Percentiles rank a stretch among this genome's conserved stretches.
Conservation (phyloP, 2,888 invertebrate species). For the Linnaemya vulpina region DNA sequence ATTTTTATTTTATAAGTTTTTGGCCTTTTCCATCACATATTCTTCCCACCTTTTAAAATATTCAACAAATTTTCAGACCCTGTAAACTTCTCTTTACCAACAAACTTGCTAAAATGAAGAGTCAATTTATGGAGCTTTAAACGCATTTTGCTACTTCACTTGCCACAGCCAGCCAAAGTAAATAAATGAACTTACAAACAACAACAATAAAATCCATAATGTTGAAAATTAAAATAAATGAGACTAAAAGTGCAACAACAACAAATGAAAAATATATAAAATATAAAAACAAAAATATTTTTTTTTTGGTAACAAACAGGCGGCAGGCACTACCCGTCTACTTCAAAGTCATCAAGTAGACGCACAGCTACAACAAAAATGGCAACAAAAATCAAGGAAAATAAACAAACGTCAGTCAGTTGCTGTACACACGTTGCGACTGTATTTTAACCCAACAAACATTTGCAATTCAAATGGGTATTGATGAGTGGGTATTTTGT, state of each 20-base stretch:
- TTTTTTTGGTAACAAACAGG: slow-evolving; percentile 9
- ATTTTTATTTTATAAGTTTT: too few relatives aligned
- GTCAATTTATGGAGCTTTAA: slow-evolving; percentile 47
- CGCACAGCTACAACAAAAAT: slow-evolving; percentile 10
- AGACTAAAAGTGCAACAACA: slow-evolving; percentile 26
- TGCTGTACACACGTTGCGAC: not conserved
- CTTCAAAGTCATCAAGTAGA: slow-evolving; percentile 66
- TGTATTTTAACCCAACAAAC: slow-evolving; percentile 17
- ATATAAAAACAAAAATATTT: slow-evolving; percentile 17
- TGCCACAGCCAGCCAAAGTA: slow-evolving; percentile 47
- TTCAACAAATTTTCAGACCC: not conserved
- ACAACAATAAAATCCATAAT: not conserved
- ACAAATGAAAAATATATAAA: slow-evolving; percentile 31
- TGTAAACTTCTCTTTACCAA: not conserved
- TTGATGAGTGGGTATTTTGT: too few relatives aligned
- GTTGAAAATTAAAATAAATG: slow-evolving; percentile 50
- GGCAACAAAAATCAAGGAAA: slow-evolving; percentile 27
- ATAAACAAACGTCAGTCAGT: slow-evolving; percentile 56
- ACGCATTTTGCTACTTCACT: slow-evolving; percentile 51
- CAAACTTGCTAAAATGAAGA: not conserved
- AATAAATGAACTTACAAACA: slow-evolving; percentile 48
- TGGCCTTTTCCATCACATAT: too few relatives aligned
- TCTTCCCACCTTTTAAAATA: not conserved
- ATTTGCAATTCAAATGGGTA: not conserved
- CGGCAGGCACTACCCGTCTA: slow-evolving; percentile 33